Evolutionary conservation across 2,888 invertebrate genomes (phyloP).

Genomic region (Salpingus planirostris): DNA sequence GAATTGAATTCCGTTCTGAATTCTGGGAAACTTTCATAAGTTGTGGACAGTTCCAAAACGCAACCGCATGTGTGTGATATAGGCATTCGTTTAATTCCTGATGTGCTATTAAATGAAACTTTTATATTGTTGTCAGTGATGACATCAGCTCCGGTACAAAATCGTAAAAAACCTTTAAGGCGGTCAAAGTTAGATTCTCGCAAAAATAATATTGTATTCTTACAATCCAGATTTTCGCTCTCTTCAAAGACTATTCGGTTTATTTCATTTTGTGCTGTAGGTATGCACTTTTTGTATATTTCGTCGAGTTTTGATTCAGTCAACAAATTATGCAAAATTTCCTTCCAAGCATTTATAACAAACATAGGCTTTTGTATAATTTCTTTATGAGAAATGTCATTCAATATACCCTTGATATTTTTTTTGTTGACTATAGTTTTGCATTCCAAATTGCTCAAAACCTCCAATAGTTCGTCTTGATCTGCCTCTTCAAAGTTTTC

Average conservation of each 20-base stretch:
- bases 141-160: neutral
- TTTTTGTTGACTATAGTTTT: constrained; percentile 6
- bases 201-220: too few species aligned
- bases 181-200: too few species aligned
- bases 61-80: neutral
- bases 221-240: too few species aligned
- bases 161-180: neutral
- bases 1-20: neutral
- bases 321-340: neutral
- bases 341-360: constrained; percentile 4
- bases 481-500: constrained; percentile 1
- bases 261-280: too few species aligned
- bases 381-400: constrained; percentile 8
- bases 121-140: neutral
- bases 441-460: constrained; percentile 4
- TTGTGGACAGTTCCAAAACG: neutral
- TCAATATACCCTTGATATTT: constrained; percentile 6
- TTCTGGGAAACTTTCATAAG: neutral
- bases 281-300: too few species aligned
- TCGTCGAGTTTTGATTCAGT: too few species aligned
- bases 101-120: neutral
- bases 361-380: constrained; percentile 10
- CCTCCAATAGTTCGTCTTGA: constrained; percentile 2
- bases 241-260: too few species aligned
- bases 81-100: neutral